Percentiles rank a stretch among this genome's conserved stretches.
Conservation (phyloP, 2,888 invertebrate species). For the Pecten maximus region DNA sequence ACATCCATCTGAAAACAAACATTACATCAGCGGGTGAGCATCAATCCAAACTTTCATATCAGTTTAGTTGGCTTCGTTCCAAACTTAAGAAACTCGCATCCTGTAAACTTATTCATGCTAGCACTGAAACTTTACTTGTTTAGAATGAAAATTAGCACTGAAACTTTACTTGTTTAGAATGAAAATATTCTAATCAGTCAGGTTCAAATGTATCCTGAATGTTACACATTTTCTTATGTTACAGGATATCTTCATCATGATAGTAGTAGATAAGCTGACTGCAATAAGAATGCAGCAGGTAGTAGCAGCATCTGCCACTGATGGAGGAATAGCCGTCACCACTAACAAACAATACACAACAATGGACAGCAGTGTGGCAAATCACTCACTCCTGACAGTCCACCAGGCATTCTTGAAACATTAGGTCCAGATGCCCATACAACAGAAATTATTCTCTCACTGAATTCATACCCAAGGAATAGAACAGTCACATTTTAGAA, state of each 20-base stretch:
- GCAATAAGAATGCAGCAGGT: neutral
- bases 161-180: neutral
- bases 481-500: neutral
- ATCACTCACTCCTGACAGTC: conserved; percentile 30
- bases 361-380: neutral
- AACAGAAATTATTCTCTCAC: neutral
- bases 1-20: conserved; percentile 88
- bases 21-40: conserved; percentile 22
- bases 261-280: neutral
- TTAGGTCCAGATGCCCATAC: neutral
- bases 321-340: neutral
- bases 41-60: neutral
- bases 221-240: neutral
- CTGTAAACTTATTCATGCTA: neutral
- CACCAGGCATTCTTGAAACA: neutral
- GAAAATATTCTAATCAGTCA: neutral
- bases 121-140: neutral
- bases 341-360: neutral
- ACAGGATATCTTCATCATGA: neutral
- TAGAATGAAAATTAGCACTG: neutral
- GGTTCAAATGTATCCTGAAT: neutral
- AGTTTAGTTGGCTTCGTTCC: neutral
- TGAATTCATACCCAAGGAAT: neutral
- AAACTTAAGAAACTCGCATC: neutral
- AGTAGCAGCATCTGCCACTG: neutral